Conservation (phyloP, 1,140 invertebrate genomes). For the Eriosoma lanigerum region DNA sequence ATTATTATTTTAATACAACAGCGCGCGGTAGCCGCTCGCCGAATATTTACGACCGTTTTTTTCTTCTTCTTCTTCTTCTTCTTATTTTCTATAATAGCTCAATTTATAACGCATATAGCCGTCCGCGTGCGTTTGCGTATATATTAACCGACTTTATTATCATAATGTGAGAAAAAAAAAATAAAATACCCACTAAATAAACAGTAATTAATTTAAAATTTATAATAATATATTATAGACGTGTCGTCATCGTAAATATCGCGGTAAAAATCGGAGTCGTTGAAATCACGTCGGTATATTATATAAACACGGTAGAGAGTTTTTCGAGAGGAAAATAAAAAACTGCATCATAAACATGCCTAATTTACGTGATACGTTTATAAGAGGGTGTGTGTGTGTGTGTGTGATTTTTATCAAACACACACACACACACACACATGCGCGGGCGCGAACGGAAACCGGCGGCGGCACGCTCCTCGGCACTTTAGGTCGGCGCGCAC, state of each 20-base stretch:
- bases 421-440: neutral
- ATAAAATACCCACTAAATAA: too few relatives aligned
- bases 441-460: constrained; percentile 7
- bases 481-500: constrained; percentile 42
- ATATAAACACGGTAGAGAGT: neutral
- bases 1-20: neutral
- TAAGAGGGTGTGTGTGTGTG: constrained; percentile 17
- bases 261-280: neutral
- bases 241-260: neutral
- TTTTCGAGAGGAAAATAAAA: neutral
- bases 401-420: constrained; percentile 43
- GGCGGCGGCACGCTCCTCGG: constrained; percentile 45
- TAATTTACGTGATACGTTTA: constrained; percentile 44
- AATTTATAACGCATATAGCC: constrained; percentile 26
- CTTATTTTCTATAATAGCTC: neutral
- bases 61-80: neutral
- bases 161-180: too few relatives aligned
- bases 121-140: neutral
- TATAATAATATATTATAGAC: neutral
- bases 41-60: constrained; percentile 50
- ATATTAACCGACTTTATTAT: too few relatives aligned
- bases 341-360: constrained; percentile 40
- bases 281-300: constrained; percentile 4
- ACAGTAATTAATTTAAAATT: too few relatives aligned
- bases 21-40: constrained; percentile 19